A percentile compares a stretch with the other conserved stretches of the same genome.
Evolutionary conservation across 2,797 vertebrate genomes (phyloP).

Genomic region (Pristis pectinata): DNA sequence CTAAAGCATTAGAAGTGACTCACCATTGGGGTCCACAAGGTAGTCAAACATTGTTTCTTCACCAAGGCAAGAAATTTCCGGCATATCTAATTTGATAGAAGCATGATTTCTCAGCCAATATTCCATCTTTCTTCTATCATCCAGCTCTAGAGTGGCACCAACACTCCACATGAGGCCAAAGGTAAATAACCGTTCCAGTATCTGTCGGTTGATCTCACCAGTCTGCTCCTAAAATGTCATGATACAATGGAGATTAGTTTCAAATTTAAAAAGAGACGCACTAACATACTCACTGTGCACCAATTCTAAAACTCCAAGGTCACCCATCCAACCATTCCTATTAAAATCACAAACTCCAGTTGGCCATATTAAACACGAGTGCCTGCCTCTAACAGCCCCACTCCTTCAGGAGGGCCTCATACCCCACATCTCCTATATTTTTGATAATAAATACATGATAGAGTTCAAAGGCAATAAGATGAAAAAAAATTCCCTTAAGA

Average conservation of each 20-base stretch:
- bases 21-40: slow-evolving; percentile 73
- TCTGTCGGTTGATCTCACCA: slow-evolving; percentile 62
- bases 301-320: neutral
- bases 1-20: slow-evolving; percentile 41
- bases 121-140: slow-evolving; percentile 76
- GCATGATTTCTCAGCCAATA: slow-evolving; percentile 69
- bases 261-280: neutral
- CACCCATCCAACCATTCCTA: neutral
- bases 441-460: neutral
- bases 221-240: slow-evolving; percentile 68
- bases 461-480: neutral
- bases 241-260: neutral
- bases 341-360: neutral
- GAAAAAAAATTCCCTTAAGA: neutral
- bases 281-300: neutral
- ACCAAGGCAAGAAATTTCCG: slow-evolving; percentile 55
- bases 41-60: slow-evolving; percentile 85
- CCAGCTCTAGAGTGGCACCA: slow-evolving; percentile 77
- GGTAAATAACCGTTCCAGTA: slow-evolving; percentile 77
- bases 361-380: neutral
- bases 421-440: neutral
- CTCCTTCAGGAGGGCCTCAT: neutral
- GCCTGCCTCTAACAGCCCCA: neutral
- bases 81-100: slow-evolving; percentile 64
- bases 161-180: slow-evolving; percentile 92